Percentiles rank a stretch among this genome's conserved stretches.
phyloP scores from a whole-genome alignment of 2,797 vertebrate species.

The Tragopan temminckii region DNA sequence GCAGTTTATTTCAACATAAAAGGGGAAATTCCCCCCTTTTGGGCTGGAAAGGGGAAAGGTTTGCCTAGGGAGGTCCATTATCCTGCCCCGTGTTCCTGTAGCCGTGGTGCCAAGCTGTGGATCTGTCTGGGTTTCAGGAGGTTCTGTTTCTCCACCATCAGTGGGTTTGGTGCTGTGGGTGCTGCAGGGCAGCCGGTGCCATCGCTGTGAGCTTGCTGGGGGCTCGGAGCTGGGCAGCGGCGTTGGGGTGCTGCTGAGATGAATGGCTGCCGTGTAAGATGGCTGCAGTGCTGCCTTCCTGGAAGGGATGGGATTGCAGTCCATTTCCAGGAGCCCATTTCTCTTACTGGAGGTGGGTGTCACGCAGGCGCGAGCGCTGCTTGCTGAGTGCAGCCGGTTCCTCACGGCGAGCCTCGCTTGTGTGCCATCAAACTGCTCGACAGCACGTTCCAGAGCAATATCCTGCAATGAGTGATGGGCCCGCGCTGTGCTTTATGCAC shows the following conservation, averaged over 20 bases:
- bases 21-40: too few relatives aligned
- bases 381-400: accelerated
- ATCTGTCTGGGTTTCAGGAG: background rate
- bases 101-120: background rate
- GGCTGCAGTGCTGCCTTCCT: background rate
- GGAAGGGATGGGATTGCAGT: background rate
- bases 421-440: background rate
- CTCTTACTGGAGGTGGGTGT: background rate
- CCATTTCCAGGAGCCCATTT: background rate
- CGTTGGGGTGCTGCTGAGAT: background rate
- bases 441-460: background rate
- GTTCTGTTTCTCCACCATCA: accelerated
- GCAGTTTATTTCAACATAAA: too few relatives aligned
- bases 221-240: background rate
- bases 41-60: background rate
- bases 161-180: background rate
- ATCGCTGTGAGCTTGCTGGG: background rate
- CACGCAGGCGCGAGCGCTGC: accelerated
- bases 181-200: background rate
- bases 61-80: background rate
- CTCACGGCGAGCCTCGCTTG: background rate
- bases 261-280: background rate
- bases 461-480: background rate
- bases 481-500: background rate
- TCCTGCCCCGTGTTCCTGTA: background rate